Evolutionary conservation across 1,140 invertebrate species (phyloP).

Genomic region (Trialeurodes vaporariorum): DNA sequence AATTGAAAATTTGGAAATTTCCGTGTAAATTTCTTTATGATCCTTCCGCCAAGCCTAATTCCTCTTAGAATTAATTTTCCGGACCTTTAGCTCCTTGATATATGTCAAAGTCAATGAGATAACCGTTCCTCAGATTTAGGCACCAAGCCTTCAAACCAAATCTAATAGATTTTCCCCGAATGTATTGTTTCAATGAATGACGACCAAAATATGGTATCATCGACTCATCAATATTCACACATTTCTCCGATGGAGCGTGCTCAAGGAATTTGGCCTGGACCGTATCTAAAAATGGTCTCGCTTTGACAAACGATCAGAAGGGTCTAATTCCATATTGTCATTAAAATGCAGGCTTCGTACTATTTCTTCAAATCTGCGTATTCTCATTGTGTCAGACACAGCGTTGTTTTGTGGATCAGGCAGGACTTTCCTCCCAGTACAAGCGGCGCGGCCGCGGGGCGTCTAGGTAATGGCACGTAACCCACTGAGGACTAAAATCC

Average conservation of each 20-base stretch:
- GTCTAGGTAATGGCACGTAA: too few species aligned
- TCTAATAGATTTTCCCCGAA: slow-evolving; percentile 19
- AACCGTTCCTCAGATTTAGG: slow-evolving; percentile 6
- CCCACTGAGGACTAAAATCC: too few species aligned
- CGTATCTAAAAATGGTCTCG: background rate
- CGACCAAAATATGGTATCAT: background rate
- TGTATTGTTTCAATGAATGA: slow-evolving; percentile 5
- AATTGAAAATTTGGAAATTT: too few species aligned
- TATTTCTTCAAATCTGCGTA: too few species aligned
- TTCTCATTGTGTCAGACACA: too few species aligned
- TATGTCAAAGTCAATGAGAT: slow-evolving; percentile 5
- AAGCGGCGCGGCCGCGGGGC: too few species aligned
- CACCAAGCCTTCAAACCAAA: slow-evolving; percentile 15
- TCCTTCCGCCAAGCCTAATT: too few species aligned
- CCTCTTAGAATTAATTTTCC: too few species aligned
- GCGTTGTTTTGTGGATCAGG: too few species aligned
- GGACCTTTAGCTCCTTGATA: too few species aligned
- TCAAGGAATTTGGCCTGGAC: background rate
- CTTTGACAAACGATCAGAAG: background rate
- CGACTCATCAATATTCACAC: background rate
- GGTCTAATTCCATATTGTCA: background rate
- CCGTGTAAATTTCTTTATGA: too few species aligned
- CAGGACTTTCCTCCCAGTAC: too few species aligned
- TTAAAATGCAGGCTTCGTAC: background rate
- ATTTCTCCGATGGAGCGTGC: background rate